Conservation (phyloP, 2,888 invertebrate genomes). For the Tuberolachnus salignus region DNA sequence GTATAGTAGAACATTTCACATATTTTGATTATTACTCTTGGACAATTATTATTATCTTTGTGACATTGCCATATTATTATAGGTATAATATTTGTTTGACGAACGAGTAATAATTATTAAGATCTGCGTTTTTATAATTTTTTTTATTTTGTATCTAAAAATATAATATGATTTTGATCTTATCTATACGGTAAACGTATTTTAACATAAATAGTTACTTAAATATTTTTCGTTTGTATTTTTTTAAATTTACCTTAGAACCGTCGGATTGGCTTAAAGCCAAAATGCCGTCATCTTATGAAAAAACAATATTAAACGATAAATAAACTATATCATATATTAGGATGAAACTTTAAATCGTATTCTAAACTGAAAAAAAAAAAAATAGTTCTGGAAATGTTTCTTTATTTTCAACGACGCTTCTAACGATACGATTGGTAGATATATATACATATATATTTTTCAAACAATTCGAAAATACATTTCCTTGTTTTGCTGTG, state of each 20-base stretch:
- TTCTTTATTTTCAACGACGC: not conserved
- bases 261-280: constrained; percentile 1
- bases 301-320: constrained; percentile 9
- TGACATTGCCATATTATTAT: no score
- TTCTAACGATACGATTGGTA: not conserved
- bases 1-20: no score
- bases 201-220: not conserved
- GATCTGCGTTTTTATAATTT: no score
- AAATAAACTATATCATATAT: constrained; percentile 13
- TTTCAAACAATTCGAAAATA: not conserved
- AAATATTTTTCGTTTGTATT: not conserved
- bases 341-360: not conserved
- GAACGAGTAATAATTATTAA: not conserved
- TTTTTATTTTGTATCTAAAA: no score
- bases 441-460: constrained; percentile 4
- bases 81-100: not conserved
- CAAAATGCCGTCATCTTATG: constrained; percentile 9
- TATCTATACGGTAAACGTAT: not conserved
- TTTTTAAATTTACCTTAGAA: constrained; percentile 11
- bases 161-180: not conserved
- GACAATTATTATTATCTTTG: no score
- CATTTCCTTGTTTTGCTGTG: not conserved
- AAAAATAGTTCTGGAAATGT: not conserved
- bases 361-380: not conserved
- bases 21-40: no score